Conservation (phyloP, 2,797 vertebrate genomes). For the Leptodactylus fallax region DNA sequence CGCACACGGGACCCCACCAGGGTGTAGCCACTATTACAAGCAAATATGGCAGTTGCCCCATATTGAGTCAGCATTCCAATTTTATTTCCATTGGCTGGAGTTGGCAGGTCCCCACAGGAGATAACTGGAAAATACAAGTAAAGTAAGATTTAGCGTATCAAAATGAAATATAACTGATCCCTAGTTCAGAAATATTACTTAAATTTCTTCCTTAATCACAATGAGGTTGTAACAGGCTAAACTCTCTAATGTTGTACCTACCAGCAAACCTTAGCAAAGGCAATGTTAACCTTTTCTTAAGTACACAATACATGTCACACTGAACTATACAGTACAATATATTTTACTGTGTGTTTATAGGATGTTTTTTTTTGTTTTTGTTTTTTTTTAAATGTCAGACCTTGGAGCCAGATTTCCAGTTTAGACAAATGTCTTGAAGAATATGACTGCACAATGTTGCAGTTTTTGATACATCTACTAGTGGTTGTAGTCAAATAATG, state of each 20-base stretch:
- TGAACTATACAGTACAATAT: not conserved
- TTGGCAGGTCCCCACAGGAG: slow-evolving; percentile 92
- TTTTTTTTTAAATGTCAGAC: not conserved
- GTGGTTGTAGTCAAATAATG: slow-evolving; percentile 7
- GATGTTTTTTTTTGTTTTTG: no score
- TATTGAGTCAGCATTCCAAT: slow-evolving; percentile 93
- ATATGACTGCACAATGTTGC: not conserved
- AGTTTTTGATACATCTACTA: not conserved
- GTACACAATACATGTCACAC: not conserved
- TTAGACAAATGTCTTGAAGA: not conserved
- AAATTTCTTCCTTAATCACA: not conserved
- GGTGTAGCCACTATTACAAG: slow-evolving; percentile 96
- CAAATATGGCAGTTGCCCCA: slow-evolving; percentile 96
- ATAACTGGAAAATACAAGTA: slow-evolving; percentile 81
- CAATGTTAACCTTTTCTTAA: no score
- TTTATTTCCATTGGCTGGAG: slow-evolving; percentile 93
- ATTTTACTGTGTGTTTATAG: not conserved
- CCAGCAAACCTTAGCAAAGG: no score
- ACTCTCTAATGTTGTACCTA: no score
- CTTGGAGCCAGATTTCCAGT: not conserved
- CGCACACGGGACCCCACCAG: slow-evolving; percentile 93
- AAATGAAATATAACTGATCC: not conserved
- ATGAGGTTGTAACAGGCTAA: no score
- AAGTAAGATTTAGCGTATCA: not conserved
- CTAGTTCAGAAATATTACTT: not conserved